Evolutionary conservation across 2,797 vertebrate genomes (phyloP), one percentile per base, ranked within the genome.

Genomic region (Remorina albescens): DNA sequence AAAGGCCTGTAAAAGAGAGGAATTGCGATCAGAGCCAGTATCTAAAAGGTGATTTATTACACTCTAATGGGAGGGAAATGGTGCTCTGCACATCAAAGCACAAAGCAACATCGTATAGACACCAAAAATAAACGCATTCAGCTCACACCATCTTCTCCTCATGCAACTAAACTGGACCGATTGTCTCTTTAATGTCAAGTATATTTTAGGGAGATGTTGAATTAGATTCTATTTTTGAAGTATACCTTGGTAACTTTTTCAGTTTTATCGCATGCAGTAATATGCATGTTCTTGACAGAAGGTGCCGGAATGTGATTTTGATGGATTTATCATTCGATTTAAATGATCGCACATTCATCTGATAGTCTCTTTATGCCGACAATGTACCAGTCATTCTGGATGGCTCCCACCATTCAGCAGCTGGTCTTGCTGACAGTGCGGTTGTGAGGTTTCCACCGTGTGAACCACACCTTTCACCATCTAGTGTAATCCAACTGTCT

Each of bases 31-130:
- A 88, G 84, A 86, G 88, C 74, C 77, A 21, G n/a, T 91, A 92
- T 93, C 90, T 90, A 91, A 93, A 93, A 92, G 90, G 91, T 92
- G 92, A 94, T 93, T 94, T 92, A 95, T 95, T 90, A 89, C 86
- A 80, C 62, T 80, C 86, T 94, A 91, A 94, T 94, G 88, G 87
- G 86, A 82, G 82, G 92, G 92, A 92, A 93, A 93, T 92, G 88
- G 88, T 32, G 67, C 84, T 78, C 86, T 26, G 82, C 89, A 93
- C 91, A 90, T 92, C 89, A 90, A 89, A 90, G 88, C 80, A 86
- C 81, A 85, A 87, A 83, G 89, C 80, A 88, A 88, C 81, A 76
- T 74, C 72, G 82, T 69, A 66, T 70, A 61, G 86, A 85, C 76
- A 67, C 82, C 47, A 42, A 88, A 88, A 87, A 91, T 89, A 90